These are phyloP conservation scores for Adela reaumurella DNA, from an alignment of 2,888 invertebrate genomes.

Conservation along the genomic window DNA sequence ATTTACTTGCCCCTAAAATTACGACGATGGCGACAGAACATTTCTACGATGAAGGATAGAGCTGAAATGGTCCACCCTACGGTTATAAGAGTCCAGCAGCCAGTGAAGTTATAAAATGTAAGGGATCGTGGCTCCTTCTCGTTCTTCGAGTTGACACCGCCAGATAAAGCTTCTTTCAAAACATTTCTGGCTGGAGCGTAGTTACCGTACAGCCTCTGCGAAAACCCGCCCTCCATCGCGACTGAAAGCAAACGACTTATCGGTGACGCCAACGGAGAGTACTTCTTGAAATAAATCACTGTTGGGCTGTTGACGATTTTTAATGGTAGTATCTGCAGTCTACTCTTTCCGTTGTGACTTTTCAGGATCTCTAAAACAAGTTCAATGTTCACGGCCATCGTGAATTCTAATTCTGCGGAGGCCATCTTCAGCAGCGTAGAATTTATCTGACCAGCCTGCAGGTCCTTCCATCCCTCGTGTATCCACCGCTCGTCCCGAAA, in stretches of 20 bases:
- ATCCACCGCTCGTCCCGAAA: conserved; percentile 21
- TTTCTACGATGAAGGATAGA: conserved; percentile 24
- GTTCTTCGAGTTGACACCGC: conserved; percentile 8
- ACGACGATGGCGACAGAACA: conserved; percentile 4
- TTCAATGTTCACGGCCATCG: conserved; percentile 25
- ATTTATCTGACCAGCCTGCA: no score
- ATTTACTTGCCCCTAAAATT: no score
- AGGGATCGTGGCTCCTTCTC: conserved; percentile 13
- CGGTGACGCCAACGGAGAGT: conserved; percentile 20
- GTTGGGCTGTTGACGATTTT: conserved; percentile 29
- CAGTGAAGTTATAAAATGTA: conserved; percentile 19
- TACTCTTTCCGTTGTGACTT: conserved; percentile 18
- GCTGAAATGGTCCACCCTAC: conserved; percentile 21
- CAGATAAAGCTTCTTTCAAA: conserved; percentile 8
- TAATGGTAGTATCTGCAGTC: conserved; percentile 25
- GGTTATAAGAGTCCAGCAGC: conserved; percentile 19
- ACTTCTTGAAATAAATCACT: conserved; percentile 26
- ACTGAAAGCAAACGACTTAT: conserved; percentile 19
- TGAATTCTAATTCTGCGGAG: no score
- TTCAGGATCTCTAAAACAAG: conserved; percentile 19
- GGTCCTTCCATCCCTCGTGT: conserved; percentile 22
- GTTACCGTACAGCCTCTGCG: conserved; percentile 16
- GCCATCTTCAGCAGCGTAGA: no score
- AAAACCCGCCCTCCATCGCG: conserved; percentile 24
- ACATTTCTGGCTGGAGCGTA: conserved; percentile 15